Percentiles rank a stretch among this genome's conserved stretches.
phyloP scores from a whole-genome alignment of 2,113 vertebrate genomes.

The Ctenodactylus gundi region DNA sequence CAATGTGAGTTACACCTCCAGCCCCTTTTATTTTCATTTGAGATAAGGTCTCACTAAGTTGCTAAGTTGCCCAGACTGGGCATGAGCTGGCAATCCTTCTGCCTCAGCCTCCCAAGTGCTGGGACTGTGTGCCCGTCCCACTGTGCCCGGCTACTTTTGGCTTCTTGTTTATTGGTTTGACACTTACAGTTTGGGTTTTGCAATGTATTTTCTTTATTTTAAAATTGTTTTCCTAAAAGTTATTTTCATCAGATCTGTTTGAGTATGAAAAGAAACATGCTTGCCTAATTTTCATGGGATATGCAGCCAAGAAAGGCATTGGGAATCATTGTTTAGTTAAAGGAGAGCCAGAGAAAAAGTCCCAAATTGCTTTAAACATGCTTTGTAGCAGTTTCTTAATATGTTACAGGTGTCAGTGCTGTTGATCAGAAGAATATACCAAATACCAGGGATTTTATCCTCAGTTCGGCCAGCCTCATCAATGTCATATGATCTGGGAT shows the following conservation, averaged over 20 bases:
- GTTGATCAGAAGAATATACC: background rate
- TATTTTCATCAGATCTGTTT: background rate
- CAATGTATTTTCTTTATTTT: background rate
- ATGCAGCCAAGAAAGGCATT: background rate
- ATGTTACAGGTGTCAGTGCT: background rate
- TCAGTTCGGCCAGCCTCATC: background rate
- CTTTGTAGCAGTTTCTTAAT: background rate
- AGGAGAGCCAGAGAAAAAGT: constrained; percentile 37
- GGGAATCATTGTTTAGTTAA: constrained; percentile 25
- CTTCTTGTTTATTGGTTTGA: background rate
- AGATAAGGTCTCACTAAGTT: no score
- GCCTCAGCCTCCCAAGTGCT: no score
- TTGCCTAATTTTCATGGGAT: background rate
- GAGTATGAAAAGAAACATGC: background rate
- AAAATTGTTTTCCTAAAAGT: background rate
- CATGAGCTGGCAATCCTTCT: no score
- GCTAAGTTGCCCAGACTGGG: no score
- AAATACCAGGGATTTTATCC: background rate
- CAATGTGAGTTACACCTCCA: no score
- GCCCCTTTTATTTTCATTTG: no score
- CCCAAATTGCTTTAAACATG: constrained; percentile 35
- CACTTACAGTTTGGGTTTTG: background rate
- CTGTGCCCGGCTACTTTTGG: no score
- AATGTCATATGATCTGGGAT: background rate
- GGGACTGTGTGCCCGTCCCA: no score